Evolutionary conservation across 2,888 invertebrate species (phyloP), one percentile per base, ranked within the genome.

Genomic region (Campoplex capitator): DNA sequence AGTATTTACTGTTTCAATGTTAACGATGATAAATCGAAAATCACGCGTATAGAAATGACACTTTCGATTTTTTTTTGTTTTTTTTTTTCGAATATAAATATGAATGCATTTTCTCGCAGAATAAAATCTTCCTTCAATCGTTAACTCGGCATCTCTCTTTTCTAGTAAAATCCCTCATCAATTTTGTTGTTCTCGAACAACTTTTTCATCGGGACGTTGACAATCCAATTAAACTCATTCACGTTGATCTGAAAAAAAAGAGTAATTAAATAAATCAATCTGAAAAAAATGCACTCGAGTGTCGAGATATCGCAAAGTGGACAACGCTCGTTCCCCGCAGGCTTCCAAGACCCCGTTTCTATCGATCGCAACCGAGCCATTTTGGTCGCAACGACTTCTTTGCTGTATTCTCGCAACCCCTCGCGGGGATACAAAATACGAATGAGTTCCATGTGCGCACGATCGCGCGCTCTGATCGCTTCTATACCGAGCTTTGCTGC

Each of bases 281-380:
- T 85, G 86, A 86, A 87, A 82, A 83, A 81, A 70, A 70, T 79
- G 74, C 65, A 68, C 80, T 82, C 74, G 42, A 75, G 76, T 85
- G 84, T 81, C 51, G 62, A 28, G 67, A 56, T 74, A 70, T 32
- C 54, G 32, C n/a, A n/a, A 6, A 67, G 58, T 28, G 51, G n/a
- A 28, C 75, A 65, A 86, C 70, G 51, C 62, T 67, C 23, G 65
- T 48, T 18, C 71, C 48, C 35, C 68, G n/a, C 32, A 48, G 58
- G 18, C 38, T 67, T 11, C 45, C 16, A 48, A 3, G 74, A 80
- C 75, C 62, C 75, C 62, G 79, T 35, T 79, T 74, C 76, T 83
- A 75, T 67, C 35, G 70, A 81, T 82, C 79, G 70, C 51, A 56
- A 45, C 51, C 51, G 70, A 71, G 58, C 83, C 84, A 84, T 81